These are phyloP conservation scores for Phymanthus crucifer DNA, from an alignment of 92 coral and sea anemone species.

Conservation along the genomic window DNA sequence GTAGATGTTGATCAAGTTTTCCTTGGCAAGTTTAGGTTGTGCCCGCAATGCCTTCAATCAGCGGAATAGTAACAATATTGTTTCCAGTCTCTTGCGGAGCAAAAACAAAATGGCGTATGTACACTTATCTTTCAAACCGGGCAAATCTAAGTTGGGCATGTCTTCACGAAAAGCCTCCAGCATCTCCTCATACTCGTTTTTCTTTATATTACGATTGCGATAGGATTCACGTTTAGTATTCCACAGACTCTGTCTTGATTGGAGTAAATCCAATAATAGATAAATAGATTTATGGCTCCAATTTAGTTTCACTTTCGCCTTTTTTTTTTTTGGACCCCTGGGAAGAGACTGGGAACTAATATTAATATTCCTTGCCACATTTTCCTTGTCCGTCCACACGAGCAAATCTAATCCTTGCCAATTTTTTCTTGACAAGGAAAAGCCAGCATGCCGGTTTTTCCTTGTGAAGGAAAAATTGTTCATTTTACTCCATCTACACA, in stretches of 20 bases:
- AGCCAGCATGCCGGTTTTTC: no score
- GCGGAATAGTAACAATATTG: no score
- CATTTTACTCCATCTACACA: no score
- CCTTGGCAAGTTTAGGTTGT: no score
- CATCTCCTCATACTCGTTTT: conserved; percentile 54
- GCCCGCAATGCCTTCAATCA: no score
- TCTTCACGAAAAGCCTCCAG: conserved; percentile 51
- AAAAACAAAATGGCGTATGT: neutral
- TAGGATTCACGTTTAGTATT: conserved; percentile 40
- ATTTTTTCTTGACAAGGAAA: no score
- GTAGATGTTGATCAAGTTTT: no score
- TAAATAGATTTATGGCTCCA: neutral
- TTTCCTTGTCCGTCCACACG: no score
- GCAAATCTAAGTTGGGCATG: conserved; percentile 55
- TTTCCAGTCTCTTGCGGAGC: no score
- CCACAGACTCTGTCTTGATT: conserved; percentile 53
- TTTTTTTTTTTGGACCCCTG: neutral
- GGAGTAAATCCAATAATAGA: neutral
- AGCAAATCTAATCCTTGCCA: no score
- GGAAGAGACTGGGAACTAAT: neutral
- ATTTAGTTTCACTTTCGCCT: neutral
- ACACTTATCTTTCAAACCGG: conserved; percentile 37
- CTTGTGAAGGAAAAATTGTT: no score
- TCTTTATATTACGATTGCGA: conserved; percentile 40
- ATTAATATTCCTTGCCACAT: conserved; percentile 6